Percentiles rank a stretch among this genome's conserved stretches.
phyloP scores from a whole-genome alignment of 1,140 invertebrate species.

The Agrypnia vestita region DNA sequence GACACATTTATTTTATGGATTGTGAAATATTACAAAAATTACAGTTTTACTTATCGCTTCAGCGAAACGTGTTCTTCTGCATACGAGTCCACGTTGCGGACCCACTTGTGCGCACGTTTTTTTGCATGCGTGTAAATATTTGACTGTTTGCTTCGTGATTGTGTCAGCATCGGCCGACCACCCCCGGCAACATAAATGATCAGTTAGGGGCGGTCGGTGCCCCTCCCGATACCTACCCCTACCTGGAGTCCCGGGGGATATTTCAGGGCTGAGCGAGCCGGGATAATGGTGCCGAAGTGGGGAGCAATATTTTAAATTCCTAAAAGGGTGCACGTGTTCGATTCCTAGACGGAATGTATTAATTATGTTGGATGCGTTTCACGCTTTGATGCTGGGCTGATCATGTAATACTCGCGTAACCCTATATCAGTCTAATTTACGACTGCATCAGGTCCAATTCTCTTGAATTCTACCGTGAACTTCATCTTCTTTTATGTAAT shows the following conservation, averaged over 20 bases:
- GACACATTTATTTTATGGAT: neutral
- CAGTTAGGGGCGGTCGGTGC: neutral
- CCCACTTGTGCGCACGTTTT: neutral
- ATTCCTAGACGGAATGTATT: conserved; percentile 53
- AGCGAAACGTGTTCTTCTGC: neutral
- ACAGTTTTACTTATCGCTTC: neutral
- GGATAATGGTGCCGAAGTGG: conserved; percentile 70
- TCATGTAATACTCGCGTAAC: neutral
- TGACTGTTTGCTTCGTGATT: conserved; percentile 7
- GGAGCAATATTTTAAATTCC: conserved; percentile 75
- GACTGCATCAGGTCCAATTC: no score
- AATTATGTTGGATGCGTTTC: conserved; percentile 54
- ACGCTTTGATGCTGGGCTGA: conserved; percentile 21
- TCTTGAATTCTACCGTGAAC: no score
- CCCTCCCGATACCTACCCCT: conserved; percentile 58
- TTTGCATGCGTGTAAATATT: conserved; percentile 11
- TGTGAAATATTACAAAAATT: neutral
- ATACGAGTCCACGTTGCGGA: neutral
- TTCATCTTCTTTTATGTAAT: no score
- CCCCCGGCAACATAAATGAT: conserved; percentile 11
- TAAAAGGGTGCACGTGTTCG: conserved; percentile 59
- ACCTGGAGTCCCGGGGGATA: conserved; percentile 73
- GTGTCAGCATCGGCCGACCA: conserved; percentile 3
- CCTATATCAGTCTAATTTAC: no score
- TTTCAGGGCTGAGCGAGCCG: conserved; percentile 75